Evolutionary conservation across 1,140 invertebrate species (phyloP), one percentile per base, ranked within the genome.

Genomic region (Temnothorax curvispinosus): DNA sequence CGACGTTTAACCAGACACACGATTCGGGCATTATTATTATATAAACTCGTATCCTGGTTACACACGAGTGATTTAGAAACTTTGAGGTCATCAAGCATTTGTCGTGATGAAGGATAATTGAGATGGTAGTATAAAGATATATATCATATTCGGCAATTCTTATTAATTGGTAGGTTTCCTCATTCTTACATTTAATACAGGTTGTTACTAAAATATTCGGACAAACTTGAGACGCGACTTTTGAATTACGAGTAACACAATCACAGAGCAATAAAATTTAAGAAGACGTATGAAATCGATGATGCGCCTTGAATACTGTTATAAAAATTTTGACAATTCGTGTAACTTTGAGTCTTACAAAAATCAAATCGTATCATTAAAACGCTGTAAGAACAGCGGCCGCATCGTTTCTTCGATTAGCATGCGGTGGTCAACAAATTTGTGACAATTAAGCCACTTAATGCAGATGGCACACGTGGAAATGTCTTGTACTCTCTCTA

Each of bases 11-110:
- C 69, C 64, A 69, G 65, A 27, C 65, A 64, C n/a, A 47, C 47
- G 65, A 78, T 85, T 89, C 67, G 81, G 62, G 47, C 65, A 52
- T 88, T 88, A 89, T 78, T 89, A 47, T 88, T 89, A 47, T 80
- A 88, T 89, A 88, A 89, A 89, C 88, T 89, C 82, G 67, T 74
- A 88, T 89, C 82, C 87, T 81, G 58, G 69, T 76, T 86, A 60
- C 27, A 41, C 11, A 21, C 18, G 69, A 85, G 18, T 56, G 52
- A 80, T 86, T 88, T 71, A 75, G 69, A 88, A 89, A 86, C 35
- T 76, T 88, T n/a, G n/a, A n/a, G 82, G 75, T 86, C 87, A 75
- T 89, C 69, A 89, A 81, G 85, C 75, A 60, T 88, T 81, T 65
- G 75, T 71, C 44, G 56, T 47, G 54, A 89, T 81, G 35, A 60